Percentiles rank a stretch among this genome's conserved stretches.
phyloP scores from a whole-genome alignment of 1,140 invertebrate genomes.

The Sweltsa coloradensis region DNA sequence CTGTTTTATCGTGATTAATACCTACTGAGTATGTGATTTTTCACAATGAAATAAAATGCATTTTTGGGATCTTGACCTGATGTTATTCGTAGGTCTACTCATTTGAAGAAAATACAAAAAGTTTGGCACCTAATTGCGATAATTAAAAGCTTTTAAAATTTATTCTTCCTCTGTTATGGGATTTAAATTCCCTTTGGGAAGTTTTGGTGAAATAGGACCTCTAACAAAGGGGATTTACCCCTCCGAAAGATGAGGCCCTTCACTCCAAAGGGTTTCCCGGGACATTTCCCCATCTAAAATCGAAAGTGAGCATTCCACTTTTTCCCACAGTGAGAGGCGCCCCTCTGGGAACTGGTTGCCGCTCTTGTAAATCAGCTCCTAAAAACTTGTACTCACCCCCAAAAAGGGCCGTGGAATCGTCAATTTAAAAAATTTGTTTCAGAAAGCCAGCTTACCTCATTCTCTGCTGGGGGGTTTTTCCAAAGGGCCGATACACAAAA shows the following conservation, averaged over 20 bases:
- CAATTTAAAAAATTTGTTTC: slow-evolving; percentile 31
- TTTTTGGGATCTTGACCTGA: too few species aligned
- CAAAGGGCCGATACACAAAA: slow-evolving; percentile 36
- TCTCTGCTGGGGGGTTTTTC: slow-evolving; percentile 33
- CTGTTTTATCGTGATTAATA: too few species aligned
- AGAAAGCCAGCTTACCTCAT: slow-evolving; percentile 44
- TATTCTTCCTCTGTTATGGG: neutral
- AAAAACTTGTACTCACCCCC: slow-evolving; percentile 52
- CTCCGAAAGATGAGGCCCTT: slow-evolving; percentile 82
- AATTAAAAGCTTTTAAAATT: too few species aligned
- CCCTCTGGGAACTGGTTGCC: slow-evolving; percentile 40
- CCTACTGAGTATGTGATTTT: too few species aligned
- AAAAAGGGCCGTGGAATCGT: slow-evolving; percentile 32
- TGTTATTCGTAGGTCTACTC: too few species aligned
- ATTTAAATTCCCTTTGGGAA: neutral
- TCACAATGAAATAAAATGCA: too few species aligned
- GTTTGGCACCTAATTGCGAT: too few species aligned
- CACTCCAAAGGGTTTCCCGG: slow-evolving; percentile 48
- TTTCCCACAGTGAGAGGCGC: slow-evolving; percentile 53
- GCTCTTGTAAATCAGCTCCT: slow-evolving; percentile 36
- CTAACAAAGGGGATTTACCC: slow-evolving; percentile 38
- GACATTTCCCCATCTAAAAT: slow-evolving; percentile 63
- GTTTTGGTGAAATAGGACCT: neutral
- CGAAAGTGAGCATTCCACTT: slow-evolving; percentile 71
- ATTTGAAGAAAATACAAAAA: too few species aligned